These are phyloP conservation scores for Arothron firmamentum DNA, from an alignment of 2,113 vertebrate genomes.

Conservation along the genomic window DNA sequence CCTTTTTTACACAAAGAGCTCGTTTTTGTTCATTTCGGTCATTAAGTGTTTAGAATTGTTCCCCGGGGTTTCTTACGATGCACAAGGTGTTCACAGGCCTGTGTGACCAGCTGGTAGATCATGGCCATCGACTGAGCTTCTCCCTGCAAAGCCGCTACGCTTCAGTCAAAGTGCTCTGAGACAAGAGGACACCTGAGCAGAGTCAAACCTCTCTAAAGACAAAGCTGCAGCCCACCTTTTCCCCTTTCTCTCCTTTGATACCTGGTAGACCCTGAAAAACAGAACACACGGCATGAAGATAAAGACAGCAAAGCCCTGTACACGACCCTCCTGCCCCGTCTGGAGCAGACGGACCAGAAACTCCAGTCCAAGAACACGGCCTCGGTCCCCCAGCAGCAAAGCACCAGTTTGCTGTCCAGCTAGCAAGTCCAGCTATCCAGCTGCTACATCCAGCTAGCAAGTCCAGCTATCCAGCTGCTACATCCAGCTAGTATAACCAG, in stretches of 20 bases:
- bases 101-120: slow-evolving; percentile 88
- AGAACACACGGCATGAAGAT: slow-evolving; percentile 9
- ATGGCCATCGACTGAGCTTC: slow-evolving; percentile 87
- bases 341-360: not conserved
- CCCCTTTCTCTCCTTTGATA: slow-evolving; percentile 88
- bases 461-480: not conserved
- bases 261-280: slow-evolving; percentile 82
- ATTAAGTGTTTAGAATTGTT: not conserved
- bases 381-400: too few relatives aligned
- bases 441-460: too few relatives aligned
- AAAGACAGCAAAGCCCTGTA: too few relatives aligned
- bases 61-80: slow-evolving; percentile 76
- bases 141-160: slow-evolving; percentile 71
- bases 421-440: not conserved
- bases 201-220: too few relatives aligned
- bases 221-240: slow-evolving; percentile 78
- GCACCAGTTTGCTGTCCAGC: not conserved
- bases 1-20: too few relatives aligned
- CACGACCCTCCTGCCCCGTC: too few relatives aligned
- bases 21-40: too few relatives aligned
- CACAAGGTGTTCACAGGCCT: slow-evolving; percentile 88
- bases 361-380: not conserved
- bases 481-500: too few relatives aligned
- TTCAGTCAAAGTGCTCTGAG: not conserved
- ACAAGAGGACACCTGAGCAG: not conserved